A percentile compares a stretch with the other conserved stretches of the same genome.
phyloP scores from a whole-genome alignment of 2,888 invertebrate species.

The Imbricaverruca yamaguchii region DNA sequence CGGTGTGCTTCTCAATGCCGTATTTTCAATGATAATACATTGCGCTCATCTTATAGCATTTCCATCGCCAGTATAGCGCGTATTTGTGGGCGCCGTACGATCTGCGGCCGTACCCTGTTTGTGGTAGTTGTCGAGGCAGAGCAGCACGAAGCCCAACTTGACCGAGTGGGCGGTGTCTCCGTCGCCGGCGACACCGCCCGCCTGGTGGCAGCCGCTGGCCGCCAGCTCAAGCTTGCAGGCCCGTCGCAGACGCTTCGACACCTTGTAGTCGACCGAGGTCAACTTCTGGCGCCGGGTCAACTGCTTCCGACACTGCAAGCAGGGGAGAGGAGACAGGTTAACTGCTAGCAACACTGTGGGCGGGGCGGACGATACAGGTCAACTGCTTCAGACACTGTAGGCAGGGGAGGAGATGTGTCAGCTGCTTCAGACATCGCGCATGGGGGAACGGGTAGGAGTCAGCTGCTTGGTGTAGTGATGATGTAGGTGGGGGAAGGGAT shows the following conservation, averaged over 20 bases:
- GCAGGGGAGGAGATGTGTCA: not conserved
- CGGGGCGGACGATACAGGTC: too few species aligned
- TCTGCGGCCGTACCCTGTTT: slow-evolving; percentile 36
- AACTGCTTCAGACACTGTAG: too few species aligned
- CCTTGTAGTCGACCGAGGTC: slow-evolving; percentile 81
- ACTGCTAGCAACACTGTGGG: too few species aligned
- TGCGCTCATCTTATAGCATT: too few species aligned
- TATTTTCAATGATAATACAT: too few species aligned
- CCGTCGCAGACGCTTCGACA: slow-evolving; percentile 77
- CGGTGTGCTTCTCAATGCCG: too few species aligned
- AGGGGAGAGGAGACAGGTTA: not conserved
- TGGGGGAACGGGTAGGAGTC: too few species aligned
- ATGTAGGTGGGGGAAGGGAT: too few species aligned
- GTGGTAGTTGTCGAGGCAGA: slow-evolving; percentile 69
- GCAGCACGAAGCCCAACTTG: slow-evolving; percentile 76
- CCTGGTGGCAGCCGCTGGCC: slow-evolving; percentile 59
- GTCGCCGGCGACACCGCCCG: slow-evolving; percentile 38
- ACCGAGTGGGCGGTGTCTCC: slow-evolving; percentile 71
- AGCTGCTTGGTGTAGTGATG: too few species aligned
- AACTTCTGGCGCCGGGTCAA: slow-evolving; percentile 75
- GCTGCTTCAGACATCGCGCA: too few species aligned
- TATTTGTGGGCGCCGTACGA: too few species aligned
- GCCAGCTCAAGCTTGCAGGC: slow-evolving; percentile 86
- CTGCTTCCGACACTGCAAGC: slow-evolving; percentile 63
- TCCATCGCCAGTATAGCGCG: too few species aligned